Percentiles rank a stretch among this genome's conserved stretches.
phyloP scores from a whole-genome alignment of 2,888 invertebrate genomes.

The Archips crataeganus region DNA sequence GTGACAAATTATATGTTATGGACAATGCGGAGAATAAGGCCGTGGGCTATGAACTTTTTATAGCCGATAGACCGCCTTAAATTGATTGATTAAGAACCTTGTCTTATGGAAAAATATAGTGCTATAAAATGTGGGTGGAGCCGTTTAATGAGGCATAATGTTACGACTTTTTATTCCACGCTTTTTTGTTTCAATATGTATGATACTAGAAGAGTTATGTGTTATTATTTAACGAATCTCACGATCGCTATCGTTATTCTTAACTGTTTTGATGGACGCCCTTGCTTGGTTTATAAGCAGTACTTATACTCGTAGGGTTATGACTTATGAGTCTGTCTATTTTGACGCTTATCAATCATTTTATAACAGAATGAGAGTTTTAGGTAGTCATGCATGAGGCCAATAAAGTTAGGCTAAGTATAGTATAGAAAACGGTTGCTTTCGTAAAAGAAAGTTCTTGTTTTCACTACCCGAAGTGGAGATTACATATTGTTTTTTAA shows the following conservation, averaged over 20 bases:
- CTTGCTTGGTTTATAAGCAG: not conserved
- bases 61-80: not conserved
- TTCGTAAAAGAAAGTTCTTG: slow-evolving; percentile 31
- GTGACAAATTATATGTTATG: slow-evolving; percentile 14
- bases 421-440: slow-evolving; percentile 16
- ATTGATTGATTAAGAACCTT: not conserved
- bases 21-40: not conserved
- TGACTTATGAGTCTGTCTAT: not conserved
- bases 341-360: not conserved
- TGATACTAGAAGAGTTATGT: not conserved
- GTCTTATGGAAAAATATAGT: not conserved
- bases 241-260: not conserved
- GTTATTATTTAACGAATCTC: not conserved
- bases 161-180: not conserved
- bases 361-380: not conserved
- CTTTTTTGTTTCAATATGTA: not conserved
- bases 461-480: slow-evolving; percentile 6
- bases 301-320: not conserved
- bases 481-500: slow-evolving; percentile 23
- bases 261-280: not conserved
- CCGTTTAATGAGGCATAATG: not conserved
- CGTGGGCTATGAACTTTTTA: slow-evolving; percentile 5
- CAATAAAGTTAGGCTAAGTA: not conserved
- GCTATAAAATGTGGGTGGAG: not conserved
- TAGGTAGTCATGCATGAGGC: not conserved